phyloP scores from a whole-genome alignment of 2,797 vertebrate species.

The Macroramphosus scolopax region DNA sequence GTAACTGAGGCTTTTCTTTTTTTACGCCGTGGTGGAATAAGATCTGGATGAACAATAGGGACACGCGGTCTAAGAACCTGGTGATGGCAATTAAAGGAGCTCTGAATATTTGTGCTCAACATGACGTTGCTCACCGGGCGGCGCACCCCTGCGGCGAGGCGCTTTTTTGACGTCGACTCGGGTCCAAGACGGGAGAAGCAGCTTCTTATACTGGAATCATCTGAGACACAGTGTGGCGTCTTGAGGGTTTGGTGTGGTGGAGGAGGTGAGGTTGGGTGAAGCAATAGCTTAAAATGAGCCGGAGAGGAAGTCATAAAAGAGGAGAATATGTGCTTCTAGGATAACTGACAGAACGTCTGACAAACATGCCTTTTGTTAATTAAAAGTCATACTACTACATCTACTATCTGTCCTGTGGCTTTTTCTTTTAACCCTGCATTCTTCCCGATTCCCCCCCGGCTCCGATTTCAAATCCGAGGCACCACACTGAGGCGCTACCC shows the following conservation, averaged over 20 bases:
- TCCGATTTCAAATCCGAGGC: too few relatives aligned
- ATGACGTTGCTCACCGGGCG: conserved; percentile 41
- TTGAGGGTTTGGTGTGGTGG: not conserved
- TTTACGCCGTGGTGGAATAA: conserved; percentile 37
- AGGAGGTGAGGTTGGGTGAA: not conserved
- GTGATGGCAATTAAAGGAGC: conserved; percentile 51
- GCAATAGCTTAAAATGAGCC: not conserved
- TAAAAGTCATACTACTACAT: too few relatives aligned
- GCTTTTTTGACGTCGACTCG: conserved; percentile 56
- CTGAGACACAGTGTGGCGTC: conserved; percentile 21
- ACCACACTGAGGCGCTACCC: conserved; percentile 43
- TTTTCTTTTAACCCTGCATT: too few relatives aligned
- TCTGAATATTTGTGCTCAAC: conserved; percentile 51
- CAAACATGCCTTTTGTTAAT: too few relatives aligned
- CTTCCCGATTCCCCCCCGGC: too few relatives aligned
- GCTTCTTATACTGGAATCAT: conserved; percentile 35
- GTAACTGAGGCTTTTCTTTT: conserved; percentile 53
- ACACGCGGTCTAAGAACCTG: conserved; percentile 53
- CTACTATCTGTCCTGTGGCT: too few relatives aligned
- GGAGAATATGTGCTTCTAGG: too few relatives aligned
- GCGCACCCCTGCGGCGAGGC: conserved; percentile 26
- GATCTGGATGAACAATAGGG: conserved; percentile 62
- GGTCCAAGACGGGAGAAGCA: conserved; percentile 41
- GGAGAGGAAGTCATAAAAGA: conserved; percentile 3
- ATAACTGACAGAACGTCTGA: too few relatives aligned